phyloP scores from a whole-genome alignment of 1,140 invertebrate genomes.

The Cyphomyrmex costatus region DNA sequence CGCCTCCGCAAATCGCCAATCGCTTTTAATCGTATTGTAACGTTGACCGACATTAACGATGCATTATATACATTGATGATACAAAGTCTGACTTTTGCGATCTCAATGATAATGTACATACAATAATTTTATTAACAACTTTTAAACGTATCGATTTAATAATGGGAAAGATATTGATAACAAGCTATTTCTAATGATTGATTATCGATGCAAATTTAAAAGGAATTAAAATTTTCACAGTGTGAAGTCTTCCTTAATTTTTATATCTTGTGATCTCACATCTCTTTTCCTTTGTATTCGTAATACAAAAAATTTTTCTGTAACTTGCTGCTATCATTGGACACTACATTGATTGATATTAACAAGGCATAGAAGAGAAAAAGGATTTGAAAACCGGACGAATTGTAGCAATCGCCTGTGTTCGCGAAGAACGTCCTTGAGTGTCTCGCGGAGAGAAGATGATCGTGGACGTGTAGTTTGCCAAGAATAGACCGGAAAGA shows the following conservation, averaged over 20 bases:
- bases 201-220: background rate
- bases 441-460: slow-evolving; percentile 35
- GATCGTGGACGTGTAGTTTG: slow-evolving; percentile 41
- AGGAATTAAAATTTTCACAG: background rate
- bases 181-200: background rate
- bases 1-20: slow-evolving; percentile 69
- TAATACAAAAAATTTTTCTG: slow-evolving; percentile 4
- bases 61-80: slow-evolving; percentile 69
- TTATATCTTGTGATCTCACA: background rate
- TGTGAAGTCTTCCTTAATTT: background rate
- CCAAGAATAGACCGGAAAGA: slow-evolving; percentile 44
- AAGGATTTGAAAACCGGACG: slow-evolving; percentile 28
- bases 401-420: slow-evolving; percentile 46
- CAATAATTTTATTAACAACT: background rate
- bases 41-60: slow-evolving; percentile 69
- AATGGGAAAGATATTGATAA: background rate
- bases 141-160: background rate
- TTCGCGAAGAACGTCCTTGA: slow-evolving; percentile 46
- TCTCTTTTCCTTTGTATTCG: background rate
- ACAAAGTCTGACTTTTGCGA: background rate
- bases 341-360: slow-evolving; percentile 49
- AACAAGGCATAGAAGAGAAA: slow-evolving; percentile 23
- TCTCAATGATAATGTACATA: background rate
- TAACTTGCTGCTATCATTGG: background rate
- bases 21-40: slow-evolving; percentile 77